phyloP scores from a whole-genome alignment of 2,797 vertebrate species.

The Apogon talboti region DNA sequence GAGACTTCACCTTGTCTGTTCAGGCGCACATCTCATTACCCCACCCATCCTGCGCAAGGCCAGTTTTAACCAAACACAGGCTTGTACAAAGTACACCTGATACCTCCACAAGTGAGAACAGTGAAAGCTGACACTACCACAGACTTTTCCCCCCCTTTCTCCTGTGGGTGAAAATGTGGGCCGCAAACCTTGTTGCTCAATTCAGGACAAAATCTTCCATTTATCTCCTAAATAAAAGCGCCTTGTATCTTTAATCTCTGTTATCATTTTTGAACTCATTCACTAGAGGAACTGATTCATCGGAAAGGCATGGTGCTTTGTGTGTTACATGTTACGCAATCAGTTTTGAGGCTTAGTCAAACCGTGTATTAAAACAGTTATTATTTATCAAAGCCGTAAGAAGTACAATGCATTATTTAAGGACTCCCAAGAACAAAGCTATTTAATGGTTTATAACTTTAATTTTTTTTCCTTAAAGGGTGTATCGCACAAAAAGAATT shows the following conservation, averaged over 20 bases:
- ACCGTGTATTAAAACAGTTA: not conserved
- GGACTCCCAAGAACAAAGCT: not conserved
- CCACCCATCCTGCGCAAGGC: constrained; percentile 62
- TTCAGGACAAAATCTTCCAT: not conserved
- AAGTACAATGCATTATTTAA: constrained; percentile 10
- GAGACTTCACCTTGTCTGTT: constrained; percentile 74
- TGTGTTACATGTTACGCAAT: constrained; percentile 26
- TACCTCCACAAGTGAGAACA: constrained; percentile 63
- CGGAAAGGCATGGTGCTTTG: not conserved
- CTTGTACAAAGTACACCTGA: constrained; percentile 81
- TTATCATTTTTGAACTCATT: not conserved
- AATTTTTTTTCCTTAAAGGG: not conserved
- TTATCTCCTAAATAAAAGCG: not conserved
- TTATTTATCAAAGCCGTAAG: constrained; percentile 1
- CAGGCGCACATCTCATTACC: constrained; percentile 68
- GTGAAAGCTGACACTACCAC: constrained; percentile 66
- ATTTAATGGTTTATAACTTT: not conserved
- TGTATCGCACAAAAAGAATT: too few relatives aligned
- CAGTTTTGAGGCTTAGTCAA: constrained; percentile 10
- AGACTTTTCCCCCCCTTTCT: constrained; percentile 2
- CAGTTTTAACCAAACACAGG: constrained; percentile 74
- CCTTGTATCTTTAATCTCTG: not conserved
- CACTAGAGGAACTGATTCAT: constrained; percentile 31
- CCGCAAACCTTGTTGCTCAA: constrained; percentile 37
- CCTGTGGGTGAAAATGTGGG: constrained; percentile 5